Conservation (phyloP, 2,797 vertebrate species). For the Nyctalus aviator region DNA sequence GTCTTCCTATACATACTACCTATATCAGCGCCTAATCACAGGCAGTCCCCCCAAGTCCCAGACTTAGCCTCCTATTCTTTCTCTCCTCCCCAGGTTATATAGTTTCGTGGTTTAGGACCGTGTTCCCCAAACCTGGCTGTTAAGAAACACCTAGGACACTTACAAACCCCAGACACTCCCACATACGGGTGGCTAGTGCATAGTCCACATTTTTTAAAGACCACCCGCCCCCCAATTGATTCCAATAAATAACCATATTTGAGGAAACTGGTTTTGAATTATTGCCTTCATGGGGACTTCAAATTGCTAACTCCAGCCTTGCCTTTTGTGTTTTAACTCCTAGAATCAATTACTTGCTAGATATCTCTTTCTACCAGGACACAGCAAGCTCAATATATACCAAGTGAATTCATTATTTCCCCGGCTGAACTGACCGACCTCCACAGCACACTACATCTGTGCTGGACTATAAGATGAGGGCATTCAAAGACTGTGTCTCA, state of each 20-base stretch:
- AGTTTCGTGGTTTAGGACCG: neutral
- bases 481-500: too few relatives aligned
- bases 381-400: neutral
- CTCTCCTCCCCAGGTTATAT: neutral
- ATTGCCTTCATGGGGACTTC: fast-evolving
- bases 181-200: fast-evolving
- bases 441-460: too few relatives aligned
- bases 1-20: neutral
- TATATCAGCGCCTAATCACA: neutral
- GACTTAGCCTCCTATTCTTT: neutral
- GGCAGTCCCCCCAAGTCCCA: neutral
- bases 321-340: neutral
- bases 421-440: neutral
- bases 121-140: neutral
- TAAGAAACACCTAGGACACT: neutral
- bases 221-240: neutral
- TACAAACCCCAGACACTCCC: neutral
- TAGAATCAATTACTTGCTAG: neutral
- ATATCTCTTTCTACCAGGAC: neutral
- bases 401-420: neutral
- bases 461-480: neutral
- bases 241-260: neutral
- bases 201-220: neutral
- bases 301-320: neutral
- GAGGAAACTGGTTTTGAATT: neutral